Conservation (phyloP, 2,888 invertebrate genomes). For the Ditula angustiorana region DNA sequence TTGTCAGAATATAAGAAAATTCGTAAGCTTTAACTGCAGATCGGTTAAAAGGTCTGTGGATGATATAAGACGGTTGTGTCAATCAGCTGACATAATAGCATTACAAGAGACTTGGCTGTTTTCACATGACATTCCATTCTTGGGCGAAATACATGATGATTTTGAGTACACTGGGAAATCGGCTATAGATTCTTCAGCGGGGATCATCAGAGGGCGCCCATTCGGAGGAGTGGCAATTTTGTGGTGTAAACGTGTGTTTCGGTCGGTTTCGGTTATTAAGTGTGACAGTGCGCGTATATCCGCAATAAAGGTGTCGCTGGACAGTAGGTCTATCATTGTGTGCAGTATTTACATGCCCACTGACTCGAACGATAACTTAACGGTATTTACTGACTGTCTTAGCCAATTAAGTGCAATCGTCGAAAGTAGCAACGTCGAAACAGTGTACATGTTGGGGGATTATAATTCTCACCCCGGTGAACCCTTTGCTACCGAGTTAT, state of each 20-base stretch:
- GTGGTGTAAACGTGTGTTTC: background rate
- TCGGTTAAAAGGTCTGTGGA: background rate
- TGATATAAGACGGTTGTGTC: background rate
- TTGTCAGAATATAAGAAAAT: background rate
- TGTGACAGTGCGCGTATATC: constrained; percentile 1
- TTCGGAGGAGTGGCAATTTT: background rate
- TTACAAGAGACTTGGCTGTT: background rate
- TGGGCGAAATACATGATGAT: background rate
- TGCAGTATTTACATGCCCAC: background rate
- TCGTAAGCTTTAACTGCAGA: background rate
- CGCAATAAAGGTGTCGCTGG: background rate
- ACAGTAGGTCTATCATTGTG: background rate
- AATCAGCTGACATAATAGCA: background rate
- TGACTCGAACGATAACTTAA: background rate
- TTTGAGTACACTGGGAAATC: background rate
- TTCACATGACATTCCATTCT: background rate
- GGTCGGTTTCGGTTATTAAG: background rate
- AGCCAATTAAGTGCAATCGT: background rate
- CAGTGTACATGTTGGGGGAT: background rate
- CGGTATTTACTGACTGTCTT: background rate
- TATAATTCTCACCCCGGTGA: background rate
- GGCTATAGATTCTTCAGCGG: background rate
- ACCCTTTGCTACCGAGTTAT: background rate
- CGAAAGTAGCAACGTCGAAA: background rate
- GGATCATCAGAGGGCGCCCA: background rate